These are phyloP conservation scores for Falco cherrug DNA, from an alignment of 2,797 vertebrate genomes.

Conservation along the genomic window DNA sequence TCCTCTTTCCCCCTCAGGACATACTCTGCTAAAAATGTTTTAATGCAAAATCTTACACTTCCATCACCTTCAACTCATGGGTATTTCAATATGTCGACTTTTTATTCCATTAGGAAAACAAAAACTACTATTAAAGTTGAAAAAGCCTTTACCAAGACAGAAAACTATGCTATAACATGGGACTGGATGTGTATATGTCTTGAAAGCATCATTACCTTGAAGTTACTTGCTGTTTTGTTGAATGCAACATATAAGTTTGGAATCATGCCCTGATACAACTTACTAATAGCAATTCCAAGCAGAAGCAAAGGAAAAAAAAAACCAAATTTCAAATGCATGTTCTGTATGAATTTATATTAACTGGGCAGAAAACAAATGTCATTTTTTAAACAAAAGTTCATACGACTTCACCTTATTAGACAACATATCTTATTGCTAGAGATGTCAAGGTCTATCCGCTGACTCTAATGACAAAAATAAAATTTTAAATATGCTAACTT, in stretches of 20 bases:
- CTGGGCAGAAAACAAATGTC: neutral
- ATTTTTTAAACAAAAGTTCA: neutral
- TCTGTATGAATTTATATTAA: neutral
- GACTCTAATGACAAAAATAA: neutral
- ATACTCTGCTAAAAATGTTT: constrained; percentile 8
- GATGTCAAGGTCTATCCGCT: neutral
- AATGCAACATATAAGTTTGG: constrained; percentile 13
- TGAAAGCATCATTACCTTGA: constrained; percentile 3
- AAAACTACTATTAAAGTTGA: constrained; percentile 31
- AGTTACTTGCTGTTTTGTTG: constrained; percentile 11
- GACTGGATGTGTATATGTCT: neutral
- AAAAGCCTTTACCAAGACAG: neutral
- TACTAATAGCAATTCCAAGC: neutral
- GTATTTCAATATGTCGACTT: neutral
- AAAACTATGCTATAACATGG: neutral
- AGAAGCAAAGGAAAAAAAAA: neutral
- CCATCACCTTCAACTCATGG: neutral
- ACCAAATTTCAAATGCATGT: neutral
- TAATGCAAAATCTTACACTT: constrained; percentile 1
- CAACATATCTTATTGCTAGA: neutral
- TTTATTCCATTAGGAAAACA: constrained; percentile 1
- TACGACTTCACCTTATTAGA: neutral
- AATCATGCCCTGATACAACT: constrained; percentile 26
- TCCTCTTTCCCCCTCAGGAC: neutral
- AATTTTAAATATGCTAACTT: neutral